Base-by-base conservation (phyloP, 2,797 vertebrate species). In the Perodicticus potto region DNA sequence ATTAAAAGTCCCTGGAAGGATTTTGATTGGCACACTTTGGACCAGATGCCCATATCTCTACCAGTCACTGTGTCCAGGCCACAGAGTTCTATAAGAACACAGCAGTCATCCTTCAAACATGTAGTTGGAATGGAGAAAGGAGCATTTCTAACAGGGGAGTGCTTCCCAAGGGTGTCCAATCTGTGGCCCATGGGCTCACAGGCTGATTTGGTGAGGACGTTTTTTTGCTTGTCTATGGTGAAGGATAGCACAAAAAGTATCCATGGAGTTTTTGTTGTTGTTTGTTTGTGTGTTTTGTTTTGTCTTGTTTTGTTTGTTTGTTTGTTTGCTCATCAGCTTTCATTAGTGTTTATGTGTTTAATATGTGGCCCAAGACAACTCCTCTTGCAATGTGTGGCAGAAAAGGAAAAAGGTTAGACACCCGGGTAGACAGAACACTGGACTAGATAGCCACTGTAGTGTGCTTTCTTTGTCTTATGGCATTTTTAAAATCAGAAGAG, bases 1-100 rank as follows among this genome's bases (percentile, higher is more conserved):
- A 83, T 90, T 74, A 29, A 90, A 95, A 95, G 32, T 91, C 34
- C n/a, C 65, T 40, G 27, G n/a, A 74, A 65, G 37, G 32, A 82
- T 53, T 91, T 82, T 93, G 23, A 86, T 61, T 67, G 69, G 45
- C 37, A 61, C 53, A 77, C 27, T 29, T 93, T 83, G 45, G 45
- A 94, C 73, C 89, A 86, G 45, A 29, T 76, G 37, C n/a, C 27
- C 34, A 3, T 74, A 29, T 92, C 65, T 94, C 43, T 65, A 88
- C 34, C 27, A 86, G 37, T 95, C 83, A 70, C 76, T 67, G 37
- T 91, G 77, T 91, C 59, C 57, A 84, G 45, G 29, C 40, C 72
- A 78, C 63, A 61, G 63, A 86, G 40, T 89, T 91, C 53, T 69
- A 10, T 32, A 55, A 92, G 63, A 82, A 81, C 61, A 85, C 22